Evolutionary conservation across 2,113 vertebrate genomes (phyloP).

Genomic region (Sardina pilchardus): DNA sequence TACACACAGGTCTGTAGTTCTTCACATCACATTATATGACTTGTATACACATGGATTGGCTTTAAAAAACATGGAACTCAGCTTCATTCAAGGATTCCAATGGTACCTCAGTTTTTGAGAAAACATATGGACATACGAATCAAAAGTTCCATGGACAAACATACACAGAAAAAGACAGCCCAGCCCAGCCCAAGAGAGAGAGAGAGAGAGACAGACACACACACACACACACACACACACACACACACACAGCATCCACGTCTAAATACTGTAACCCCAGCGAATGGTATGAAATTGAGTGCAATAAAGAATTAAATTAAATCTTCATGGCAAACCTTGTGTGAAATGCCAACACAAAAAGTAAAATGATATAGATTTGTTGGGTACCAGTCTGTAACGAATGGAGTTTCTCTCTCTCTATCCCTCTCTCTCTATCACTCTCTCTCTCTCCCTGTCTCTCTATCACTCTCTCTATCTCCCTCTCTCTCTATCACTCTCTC

Average conservation of each 20-base stretch:
- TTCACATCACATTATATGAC: too few species aligned
- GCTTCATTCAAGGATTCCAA: too few species aligned
- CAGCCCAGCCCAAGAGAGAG: too few species aligned
- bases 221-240: too few species aligned
- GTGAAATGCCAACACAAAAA: constrained; percentile 4
- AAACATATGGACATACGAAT: too few species aligned
- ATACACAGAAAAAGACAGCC: too few species aligned
- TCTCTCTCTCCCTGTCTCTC: background rate
- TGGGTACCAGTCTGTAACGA: background rate
- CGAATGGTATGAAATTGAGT: background rate
- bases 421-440: background rate
- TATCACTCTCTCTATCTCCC: background rate
- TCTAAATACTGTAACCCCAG: background rate
- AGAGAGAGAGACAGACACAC: too few species aligned
- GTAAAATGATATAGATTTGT: constrained; percentile 2
- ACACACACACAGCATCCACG: background rate
- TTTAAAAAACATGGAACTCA: too few species aligned
- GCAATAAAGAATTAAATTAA: background rate
- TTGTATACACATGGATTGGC: too few species aligned
- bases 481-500: background rate
- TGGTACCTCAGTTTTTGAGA: too few species aligned
- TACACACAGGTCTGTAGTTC: too few species aligned
- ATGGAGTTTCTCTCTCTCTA: background rate
- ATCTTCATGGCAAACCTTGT: constrained; percentile 12
- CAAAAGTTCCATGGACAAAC: too few species aligned